Evolutionary conservation across 2,888 invertebrate species (phyloP).

Genomic region (Ophion ventricosus): DNA sequence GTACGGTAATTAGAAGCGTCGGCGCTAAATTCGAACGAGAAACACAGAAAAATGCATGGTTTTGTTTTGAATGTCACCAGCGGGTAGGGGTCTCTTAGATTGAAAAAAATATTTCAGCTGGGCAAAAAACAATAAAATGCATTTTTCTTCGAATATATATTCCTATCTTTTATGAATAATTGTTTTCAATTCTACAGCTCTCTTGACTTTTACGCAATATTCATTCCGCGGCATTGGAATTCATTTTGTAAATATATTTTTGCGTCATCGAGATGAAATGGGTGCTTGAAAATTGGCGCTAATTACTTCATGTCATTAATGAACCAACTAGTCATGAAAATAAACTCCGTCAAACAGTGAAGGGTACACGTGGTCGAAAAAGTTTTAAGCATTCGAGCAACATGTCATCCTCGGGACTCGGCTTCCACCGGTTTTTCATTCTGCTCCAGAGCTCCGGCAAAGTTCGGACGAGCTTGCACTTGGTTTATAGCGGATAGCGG

Average conservation of each 20-base stretch:
- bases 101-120: not conserved
- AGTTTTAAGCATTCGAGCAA: slow-evolving; percentile 25
- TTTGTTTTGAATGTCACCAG: slow-evolving; percentile 16
- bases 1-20: slow-evolving; percentile 75
- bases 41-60: slow-evolving; percentile 62
- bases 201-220: too few species aligned
- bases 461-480: slow-evolving; percentile 61
- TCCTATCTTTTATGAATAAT: too few species aligned
- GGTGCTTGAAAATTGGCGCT: too few species aligned
- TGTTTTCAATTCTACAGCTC: too few species aligned
- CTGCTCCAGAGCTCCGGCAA: slow-evolving; percentile 28
- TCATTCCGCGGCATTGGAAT: too few species aligned
- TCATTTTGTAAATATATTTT: too few species aligned
- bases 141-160: not conserved
- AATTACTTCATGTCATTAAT: not conserved
- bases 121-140: not conserved
- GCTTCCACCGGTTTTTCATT: slow-evolving; percentile 25
- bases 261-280: not conserved
- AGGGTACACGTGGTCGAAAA: slow-evolving; percentile 1
- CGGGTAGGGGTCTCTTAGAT: not conserved
- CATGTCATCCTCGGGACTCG: slow-evolving; percentile 31
- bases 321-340: slow-evolving; percentile 5
- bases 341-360: slow-evolving; percentile 1
- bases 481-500: slow-evolving; percentile 62
- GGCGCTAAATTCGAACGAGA: slow-evolving; percentile 53